Evolutionary conservation across 2,888 invertebrate genomes (phyloP).

Genomic region (Rotaria sp.): DNA sequence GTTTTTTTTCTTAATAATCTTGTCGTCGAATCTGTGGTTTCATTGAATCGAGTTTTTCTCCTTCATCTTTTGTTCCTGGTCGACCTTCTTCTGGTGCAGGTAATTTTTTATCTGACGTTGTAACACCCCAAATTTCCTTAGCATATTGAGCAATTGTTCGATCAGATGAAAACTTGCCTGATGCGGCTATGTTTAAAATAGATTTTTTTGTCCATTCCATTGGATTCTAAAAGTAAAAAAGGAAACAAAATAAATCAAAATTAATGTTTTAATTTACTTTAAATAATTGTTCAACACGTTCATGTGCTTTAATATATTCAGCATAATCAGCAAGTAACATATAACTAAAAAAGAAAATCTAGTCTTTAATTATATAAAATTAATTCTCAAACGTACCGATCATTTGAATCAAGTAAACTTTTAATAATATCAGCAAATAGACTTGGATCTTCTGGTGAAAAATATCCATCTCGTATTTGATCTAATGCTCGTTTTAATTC

Average conservation of each 20-base stretch:
- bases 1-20: background rate
- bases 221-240: slow-evolving; percentile 64
- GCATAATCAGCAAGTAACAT: slow-evolving; percentile 88
- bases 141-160: slow-evolving; percentile 89
- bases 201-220: slow-evolving; percentile 88
- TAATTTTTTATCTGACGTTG: slow-evolving; percentile 62
- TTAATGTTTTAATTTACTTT: slow-evolving; percentile 60
- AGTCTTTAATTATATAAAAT: too few relatives aligned
- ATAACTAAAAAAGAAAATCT: slow-evolving; percentile 61
- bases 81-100: slow-evolving; percentile 36
- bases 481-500: slow-evolving; percentile 88
- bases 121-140: slow-evolving; percentile 87
- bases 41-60: background rate
- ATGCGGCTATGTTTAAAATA: slow-evolving; percentile 88
- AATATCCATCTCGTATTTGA: slow-evolving; percentile 88
- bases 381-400: slow-evolving; percentile 59
- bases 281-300: slow-evolving; percentile 74
- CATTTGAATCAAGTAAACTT: slow-evolving; percentile 74
- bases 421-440: slow-evolving; percentile 82
- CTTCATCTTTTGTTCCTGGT: slow-evolving; percentile 38
- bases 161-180: slow-evolving; percentile 92
- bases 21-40: background rate
- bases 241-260: background rate
- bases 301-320: slow-evolving; percentile 83
- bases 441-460: slow-evolving; percentile 79